Evolutionary conservation across 2,113 vertebrate genomes (phyloP).

Genomic region (Lophochroa leadbeateri): DNA sequence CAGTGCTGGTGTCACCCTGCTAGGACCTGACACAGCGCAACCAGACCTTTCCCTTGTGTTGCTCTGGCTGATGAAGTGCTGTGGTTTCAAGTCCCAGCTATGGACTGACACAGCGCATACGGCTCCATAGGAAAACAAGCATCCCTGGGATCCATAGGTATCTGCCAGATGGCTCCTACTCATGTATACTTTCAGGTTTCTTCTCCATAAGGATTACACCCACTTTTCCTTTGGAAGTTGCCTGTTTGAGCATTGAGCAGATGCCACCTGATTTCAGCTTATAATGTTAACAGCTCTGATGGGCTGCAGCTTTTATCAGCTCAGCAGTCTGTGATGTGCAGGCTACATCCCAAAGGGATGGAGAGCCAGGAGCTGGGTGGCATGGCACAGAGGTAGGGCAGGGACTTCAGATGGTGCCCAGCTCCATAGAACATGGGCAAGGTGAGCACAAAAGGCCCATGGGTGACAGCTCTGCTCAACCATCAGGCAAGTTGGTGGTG

Average conservation of each 20-base stretch:
- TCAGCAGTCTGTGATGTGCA: background rate
- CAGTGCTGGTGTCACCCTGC: background rate
- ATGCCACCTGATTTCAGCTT: background rate
- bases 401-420: background rate
- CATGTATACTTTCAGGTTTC: background rate
- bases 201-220: background rate
- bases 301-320: background rate
- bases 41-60: background rate
- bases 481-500: background rate
- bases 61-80: background rate
- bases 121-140: background rate
- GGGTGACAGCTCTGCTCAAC: background rate
- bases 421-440: fast-evolving
- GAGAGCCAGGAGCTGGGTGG: background rate
- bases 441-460: background rate
- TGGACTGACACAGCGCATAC: background rate
- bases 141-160: background rate
- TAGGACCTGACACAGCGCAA: background rate
- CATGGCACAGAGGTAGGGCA: fast-evolving
- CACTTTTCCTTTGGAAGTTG: background rate
- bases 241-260: background rate
- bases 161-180: background rate
- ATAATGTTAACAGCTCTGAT: background rate
- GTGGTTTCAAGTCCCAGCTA: background rate
- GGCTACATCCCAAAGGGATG: background rate